Base-by-base conservation (phyloP, 2,797 vertebrate species). In the Erpetoichthys calabaricus region DNA sequence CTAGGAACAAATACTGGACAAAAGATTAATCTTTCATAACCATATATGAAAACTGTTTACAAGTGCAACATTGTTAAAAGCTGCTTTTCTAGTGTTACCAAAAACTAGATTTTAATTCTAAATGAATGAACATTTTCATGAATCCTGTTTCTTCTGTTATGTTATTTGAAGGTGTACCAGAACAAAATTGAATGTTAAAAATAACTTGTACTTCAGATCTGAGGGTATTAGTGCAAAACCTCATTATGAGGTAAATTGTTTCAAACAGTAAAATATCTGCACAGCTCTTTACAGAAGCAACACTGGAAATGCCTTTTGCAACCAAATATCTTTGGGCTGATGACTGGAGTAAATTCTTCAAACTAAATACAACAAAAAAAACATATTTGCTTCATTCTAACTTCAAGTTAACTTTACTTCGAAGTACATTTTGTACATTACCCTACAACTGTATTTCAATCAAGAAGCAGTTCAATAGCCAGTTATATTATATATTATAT, bases 181-280 rank as follows among this genome's bases (percentile, higher is more conserved):
- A 81, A 79, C 82, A 73, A 64, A 59, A 77, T 69, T 73, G 63
- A 78, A 69, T 64, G 57, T 49, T 46, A 61, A 56, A 60, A 63
- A 58, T 55, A 67, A 60, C 51, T 62, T 65, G 68, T 64, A 63
- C 72, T 65, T 74, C 65, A 71, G 73, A 81, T 67, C 64, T 68
- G 73, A 72, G 71, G 66, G 71, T 64, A 74, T 79, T 80, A 84
- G 85, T 89, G 87, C 86, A 90, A 86, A 86, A 71, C 76, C 72
- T 81, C 70, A 77, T 51, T 73, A 67, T 70, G 65, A 80, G 73
- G 74, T 60, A 71, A 79, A 64, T 62, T 56, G 64, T 69, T 74
- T 66, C 73, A 69, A 74, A 74, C 64, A 60, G 73, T 64, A 67
- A 70, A 75, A 56, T 62, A 61, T 55, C 70, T 70, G 55, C 70